phyloP scores from a whole-genome alignment of 2,113 vertebrate species.

The Sardina pilchardus region DNA sequence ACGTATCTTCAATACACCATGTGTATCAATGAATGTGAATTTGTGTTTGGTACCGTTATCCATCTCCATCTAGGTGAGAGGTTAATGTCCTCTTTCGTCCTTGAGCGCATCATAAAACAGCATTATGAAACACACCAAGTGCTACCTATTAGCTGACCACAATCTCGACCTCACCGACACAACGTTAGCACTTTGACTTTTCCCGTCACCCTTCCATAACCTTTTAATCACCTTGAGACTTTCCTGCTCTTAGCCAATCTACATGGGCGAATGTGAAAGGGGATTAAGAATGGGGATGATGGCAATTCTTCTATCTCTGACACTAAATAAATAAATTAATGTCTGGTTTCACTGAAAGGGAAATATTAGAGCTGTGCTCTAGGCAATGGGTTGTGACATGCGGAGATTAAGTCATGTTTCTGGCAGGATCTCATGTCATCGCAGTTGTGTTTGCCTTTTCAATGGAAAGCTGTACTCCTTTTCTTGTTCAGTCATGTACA shows the following conservation, averaged over 20 bases:
- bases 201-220: background rate
- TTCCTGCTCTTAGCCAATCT: background rate
- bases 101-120: slow-evolving; percentile 8
- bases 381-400: background rate
- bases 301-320: background rate
- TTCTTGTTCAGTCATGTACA: background rate
- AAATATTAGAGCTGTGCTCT: background rate
- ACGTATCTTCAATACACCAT: no score
- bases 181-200: background rate
- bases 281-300: background rate
- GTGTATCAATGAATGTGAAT: background rate
- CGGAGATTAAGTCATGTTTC: background rate
- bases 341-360: background rate
- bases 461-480: background rate
- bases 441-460: background rate
- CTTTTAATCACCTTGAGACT: background rate
- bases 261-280: background rate
- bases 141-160: slow-evolving; percentile 18
- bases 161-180: background rate
- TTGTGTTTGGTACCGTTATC: background rate
- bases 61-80: background rate
- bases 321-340: background rate
- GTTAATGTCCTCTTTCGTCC: slow-evolving; percentile 22
- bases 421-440: background rate
- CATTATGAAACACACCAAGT: background rate